Percentiles rank a stretch among this genome's conserved stretches.
phyloP scores from a whole-genome alignment of 2,113 vertebrate genomes.

The Campylorhamphus procurvoides region DNA sequence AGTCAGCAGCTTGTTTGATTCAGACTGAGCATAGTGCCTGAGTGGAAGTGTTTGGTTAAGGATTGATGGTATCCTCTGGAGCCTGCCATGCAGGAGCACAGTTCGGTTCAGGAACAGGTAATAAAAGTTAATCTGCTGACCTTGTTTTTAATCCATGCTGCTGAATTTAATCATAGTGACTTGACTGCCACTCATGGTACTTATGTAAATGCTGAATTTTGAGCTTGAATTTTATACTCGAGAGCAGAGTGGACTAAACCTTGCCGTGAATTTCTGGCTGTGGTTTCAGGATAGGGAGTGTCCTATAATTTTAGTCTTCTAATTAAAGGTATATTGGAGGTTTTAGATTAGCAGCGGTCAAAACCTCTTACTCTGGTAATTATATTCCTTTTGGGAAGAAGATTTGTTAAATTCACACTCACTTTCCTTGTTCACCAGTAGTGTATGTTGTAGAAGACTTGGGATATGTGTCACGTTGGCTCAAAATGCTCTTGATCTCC shows the following conservation, averaged over 20 bases:
- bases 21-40: neutral
- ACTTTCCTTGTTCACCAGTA: neutral
- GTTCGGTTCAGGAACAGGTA: neutral
- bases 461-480: neutral
- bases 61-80: neutral
- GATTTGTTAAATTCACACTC: neutral
- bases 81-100: neutral
- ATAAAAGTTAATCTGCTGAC: slow-evolving; percentile 41
- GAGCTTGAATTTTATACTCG: fast-evolving
- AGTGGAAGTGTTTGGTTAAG: neutral
- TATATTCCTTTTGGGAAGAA: neutral
- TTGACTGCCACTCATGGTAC: neutral
- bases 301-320: neutral
- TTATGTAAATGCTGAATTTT: neutral
- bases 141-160: slow-evolving; percentile 2
- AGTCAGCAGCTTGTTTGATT: neutral
- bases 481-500: neutral
- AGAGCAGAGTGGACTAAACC: neutral
- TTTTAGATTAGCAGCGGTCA: neutral
- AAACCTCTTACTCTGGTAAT: neutral
- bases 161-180: neutral
- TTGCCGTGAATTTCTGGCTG: neutral
- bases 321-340: neutral
- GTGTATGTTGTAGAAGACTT: neutral
- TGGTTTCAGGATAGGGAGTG: neutral